Base-by-base conservation (phyloP, 2,797 vertebrate genomes). In the Pseudomugil tenellus region DNA sequence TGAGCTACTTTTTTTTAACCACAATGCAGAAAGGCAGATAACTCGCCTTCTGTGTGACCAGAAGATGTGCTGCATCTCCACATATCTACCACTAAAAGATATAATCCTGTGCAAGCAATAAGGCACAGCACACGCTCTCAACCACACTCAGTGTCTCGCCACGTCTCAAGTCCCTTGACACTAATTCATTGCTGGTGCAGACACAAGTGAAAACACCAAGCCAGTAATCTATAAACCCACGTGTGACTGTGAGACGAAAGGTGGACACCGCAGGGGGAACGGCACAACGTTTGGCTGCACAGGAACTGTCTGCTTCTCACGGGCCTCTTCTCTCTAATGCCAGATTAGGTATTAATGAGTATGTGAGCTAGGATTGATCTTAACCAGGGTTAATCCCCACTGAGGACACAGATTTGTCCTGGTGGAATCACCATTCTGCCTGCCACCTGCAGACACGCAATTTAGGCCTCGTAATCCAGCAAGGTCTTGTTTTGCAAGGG, bases 121-220 rank as follows among this genome's bases (percentile, higher is more conserved):
- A 89, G 87, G 87, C 88, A 89, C 81, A 17, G 84, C 70, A 63
- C 76, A 0, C 84, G 71, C 76, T 87, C 89, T 91, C 89, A 91
- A 88, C 91, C 89, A 90, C 75, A 0, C 89, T 91, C 84, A 79
- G 86, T 46, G 75, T 72, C 89, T 87, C 88, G 72, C 87, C 90
- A 54, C 23, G 48, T 69, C 64, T 58, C 54, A 66, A 48, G 59
- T 80, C 67, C 63, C 17, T 16, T 48, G 41, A 34, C 6, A 41
- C 58, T 1, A 59, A 43, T 21, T 6, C n/a, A 13, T 59, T 56
- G 60, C 11, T 58, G 37, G 74, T 67, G 66, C 56, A 6, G 26
- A 43, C 59, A 23, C 21, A 7, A 72, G 67, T 37, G 56, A 19
- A 71, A 65, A 76, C 72, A 83, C 69, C 78, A 70, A 3, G 35